Evolutionary conservation across 2,797 vertebrate species (phyloP).

Genomic region (Pseudochirops corinnae): DNA sequence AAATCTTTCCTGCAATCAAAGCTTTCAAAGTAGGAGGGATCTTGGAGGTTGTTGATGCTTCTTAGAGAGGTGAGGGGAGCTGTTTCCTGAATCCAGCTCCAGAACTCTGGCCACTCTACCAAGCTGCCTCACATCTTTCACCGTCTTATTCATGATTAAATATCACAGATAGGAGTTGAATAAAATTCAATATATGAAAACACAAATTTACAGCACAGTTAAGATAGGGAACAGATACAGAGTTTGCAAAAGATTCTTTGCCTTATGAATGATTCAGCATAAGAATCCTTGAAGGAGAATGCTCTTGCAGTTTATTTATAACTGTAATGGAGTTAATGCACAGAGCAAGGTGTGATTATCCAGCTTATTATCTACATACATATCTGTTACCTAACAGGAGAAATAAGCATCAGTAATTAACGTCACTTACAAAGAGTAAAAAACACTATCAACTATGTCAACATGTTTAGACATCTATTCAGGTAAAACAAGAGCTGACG

Average conservation of each 20-base stretch:
- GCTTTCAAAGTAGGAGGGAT: not conserved
- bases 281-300: conserved; percentile 55
- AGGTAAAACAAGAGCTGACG: not conserved
- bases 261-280: conserved; percentile 32
- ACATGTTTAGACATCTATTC: not conserved
- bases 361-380: conserved; percentile 13
- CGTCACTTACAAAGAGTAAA: not conserved
- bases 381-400: conserved; percentile 28
- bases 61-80: not conserved
- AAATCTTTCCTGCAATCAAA: not conserved
- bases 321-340: not conserved
- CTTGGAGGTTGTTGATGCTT: not conserved
- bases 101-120: not conserved
- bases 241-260: conserved; percentile 29
- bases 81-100: not conserved
- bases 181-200: not conserved
- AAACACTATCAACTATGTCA: not conserved
- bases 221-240: not conserved
- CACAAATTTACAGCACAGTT: not conserved
- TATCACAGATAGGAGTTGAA: not conserved
- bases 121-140: not conserved
- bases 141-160: not conserved
- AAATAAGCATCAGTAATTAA: conserved; percentile 24
- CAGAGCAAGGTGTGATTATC: not conserved
- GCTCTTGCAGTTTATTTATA: conserved; percentile 29